A percentile compares a stretch with the other conserved stretches of the same genome.
Conservation (phyloP, 2,888 invertebrate species). For the Pegoplata infirma region DNA sequence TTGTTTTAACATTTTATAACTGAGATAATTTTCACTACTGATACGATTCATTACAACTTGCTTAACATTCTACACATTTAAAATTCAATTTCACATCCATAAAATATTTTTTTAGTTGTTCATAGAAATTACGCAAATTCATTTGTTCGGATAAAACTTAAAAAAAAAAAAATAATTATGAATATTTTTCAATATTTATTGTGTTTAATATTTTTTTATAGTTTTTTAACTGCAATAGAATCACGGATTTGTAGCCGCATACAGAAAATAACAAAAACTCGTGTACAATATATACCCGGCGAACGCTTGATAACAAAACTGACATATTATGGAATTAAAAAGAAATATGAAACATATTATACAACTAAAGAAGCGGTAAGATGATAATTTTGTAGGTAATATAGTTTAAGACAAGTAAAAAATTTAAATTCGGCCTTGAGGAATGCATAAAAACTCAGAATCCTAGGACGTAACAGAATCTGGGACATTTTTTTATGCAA, state of each 20-base stretch:
- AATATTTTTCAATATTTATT: neutral
- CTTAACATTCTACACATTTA: too few relatives aligned
- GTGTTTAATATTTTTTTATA: neutral
- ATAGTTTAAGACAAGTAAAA: too few relatives aligned
- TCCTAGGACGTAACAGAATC: too few relatives aligned
- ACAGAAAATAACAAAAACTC: slow-evolving; percentile 8
- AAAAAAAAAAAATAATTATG: neutral
- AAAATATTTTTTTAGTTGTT: too few relatives aligned
- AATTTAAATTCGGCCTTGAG: too few relatives aligned
- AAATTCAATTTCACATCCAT: too few relatives aligned
- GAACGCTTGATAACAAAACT: slow-evolving; percentile 7
- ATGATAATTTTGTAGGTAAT: neutral
- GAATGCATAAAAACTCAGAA: too few relatives aligned
- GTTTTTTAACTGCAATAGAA: neutral
- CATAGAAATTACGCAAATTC: neutral
- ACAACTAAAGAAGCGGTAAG: slow-evolving; percentile 30
- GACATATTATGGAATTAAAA: neutral
- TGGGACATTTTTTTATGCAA: too few relatives aligned
- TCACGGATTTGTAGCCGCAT: slow-evolving; percentile 5
- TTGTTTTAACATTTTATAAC: too few relatives aligned
- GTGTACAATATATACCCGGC: slow-evolving; percentile 19
- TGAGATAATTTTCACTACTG: too few relatives aligned
- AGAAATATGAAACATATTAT: slow-evolving; percentile 1
- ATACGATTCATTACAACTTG: too few relatives aligned
- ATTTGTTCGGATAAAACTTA: neutral